A percentile compares a stretch with the other conserved stretches of the same genome.
Conservation (phyloP, 1,140 invertebrate genomes). For the Habropoda laboriosa region DNA sequence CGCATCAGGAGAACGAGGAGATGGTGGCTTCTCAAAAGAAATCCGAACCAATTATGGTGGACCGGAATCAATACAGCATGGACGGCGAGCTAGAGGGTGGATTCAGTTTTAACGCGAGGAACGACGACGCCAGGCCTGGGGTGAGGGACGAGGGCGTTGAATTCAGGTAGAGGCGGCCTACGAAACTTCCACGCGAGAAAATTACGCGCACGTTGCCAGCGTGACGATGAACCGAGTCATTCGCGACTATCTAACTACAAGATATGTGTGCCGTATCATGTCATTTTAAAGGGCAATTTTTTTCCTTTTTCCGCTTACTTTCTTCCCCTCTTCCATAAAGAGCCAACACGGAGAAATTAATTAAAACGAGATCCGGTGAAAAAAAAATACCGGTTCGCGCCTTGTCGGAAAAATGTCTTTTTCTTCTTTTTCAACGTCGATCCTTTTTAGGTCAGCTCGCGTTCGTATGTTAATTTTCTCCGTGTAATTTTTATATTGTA, state of each 20-base stretch:
- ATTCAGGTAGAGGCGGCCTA: slow-evolving; percentile 67
- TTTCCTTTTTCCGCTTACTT: not conserved
- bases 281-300: not conserved
- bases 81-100: slow-evolving; percentile 53
- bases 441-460: not conserved
- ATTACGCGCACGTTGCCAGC: not conserved
- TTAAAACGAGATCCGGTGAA: not conserved
- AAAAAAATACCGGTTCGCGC: not conserved
- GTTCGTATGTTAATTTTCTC: not conserved
- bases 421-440: not conserved
- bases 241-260: not conserved
- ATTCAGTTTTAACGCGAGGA: slow-evolving; percentile 61
- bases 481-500: not conserved
- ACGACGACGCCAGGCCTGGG: slow-evolving; percentile 61
- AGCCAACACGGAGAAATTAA: not conserved
- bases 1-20: slow-evolving; percentile 53
- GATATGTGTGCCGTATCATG: not conserved
- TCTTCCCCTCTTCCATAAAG: too few species aligned
- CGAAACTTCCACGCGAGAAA: slow-evolving; percentile 1
- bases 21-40: slow-evolving; percentile 56
- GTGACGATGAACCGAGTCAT: slow-evolving; percentile 5
- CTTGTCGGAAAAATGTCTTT: not conserved
- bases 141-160: slow-evolving; percentile 70
- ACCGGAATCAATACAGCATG: slow-evolving; percentile 73
- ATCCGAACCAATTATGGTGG: slow-evolving; percentile 59